Evolutionary conservation across 2,797 vertebrate species (phyloP).

Genomic region (Bradypus variegatus): DNA sequence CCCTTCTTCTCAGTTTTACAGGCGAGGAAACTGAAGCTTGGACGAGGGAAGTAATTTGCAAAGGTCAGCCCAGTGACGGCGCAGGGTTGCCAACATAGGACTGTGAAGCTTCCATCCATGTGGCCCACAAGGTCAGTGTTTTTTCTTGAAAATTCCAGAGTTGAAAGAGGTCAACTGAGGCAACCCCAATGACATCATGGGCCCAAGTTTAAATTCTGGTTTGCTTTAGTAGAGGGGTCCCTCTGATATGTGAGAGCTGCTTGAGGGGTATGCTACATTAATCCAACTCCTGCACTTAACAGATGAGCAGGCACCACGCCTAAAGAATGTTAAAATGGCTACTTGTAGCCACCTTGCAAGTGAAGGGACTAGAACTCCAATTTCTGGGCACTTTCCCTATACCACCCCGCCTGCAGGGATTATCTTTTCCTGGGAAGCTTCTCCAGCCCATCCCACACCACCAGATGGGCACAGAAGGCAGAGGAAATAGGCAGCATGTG

Average conservation of each 20-base stretch:
- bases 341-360: slow-evolving; percentile 35
- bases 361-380: neutral
- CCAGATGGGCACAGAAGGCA: neutral
- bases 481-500: neutral
- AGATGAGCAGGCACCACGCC: slow-evolving; percentile 40
- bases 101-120: neutral
- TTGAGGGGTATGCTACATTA: neutral
- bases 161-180: neutral
- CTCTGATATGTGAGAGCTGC: neutral
- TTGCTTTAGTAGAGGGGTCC: neutral
- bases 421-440: neutral
- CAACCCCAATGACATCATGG: neutral
- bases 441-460: neutral
- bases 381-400: neutral
- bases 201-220: neutral
- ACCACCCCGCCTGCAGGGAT: neutral
- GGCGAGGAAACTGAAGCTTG: neutral
- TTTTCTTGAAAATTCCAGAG: slow-evolving; percentile 2
- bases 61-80: neutral
- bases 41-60: neutral
- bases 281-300: slow-evolving; percentile 1
- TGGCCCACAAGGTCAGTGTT: slow-evolving; percentile 42
- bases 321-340: slow-evolving; percentile 44
- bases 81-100: neutral
- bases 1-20: neutral